Evolutionary conservation across 1,140 invertebrate species (phyloP).

Genomic region (Proctacanthus coquilletti): DNA sequence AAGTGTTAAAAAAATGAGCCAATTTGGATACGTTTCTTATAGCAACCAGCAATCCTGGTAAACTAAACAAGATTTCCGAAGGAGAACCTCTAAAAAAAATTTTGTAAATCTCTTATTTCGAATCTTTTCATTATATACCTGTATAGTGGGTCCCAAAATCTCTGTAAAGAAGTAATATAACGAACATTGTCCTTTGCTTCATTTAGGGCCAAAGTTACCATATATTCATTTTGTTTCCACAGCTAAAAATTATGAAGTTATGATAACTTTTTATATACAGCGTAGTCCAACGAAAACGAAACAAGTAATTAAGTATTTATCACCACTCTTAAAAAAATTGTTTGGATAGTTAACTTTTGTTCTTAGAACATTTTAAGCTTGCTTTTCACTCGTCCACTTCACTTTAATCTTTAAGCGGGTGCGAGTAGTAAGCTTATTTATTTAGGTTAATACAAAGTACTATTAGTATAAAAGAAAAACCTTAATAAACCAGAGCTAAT

Average conservation of each 20-base stretch:
- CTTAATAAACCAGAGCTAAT: too few species aligned
- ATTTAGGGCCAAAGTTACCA: constrained; percentile 57
- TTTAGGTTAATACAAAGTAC: not conserved
- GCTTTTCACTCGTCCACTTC: not conserved
- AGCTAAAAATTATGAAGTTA: constrained; percentile 38
- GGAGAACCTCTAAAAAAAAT: constrained; percentile 38
- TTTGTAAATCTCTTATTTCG: not conserved
- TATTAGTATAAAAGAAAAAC: too few species aligned
- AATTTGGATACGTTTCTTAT: constrained; percentile 72
- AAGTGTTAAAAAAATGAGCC: constrained; percentile 70
- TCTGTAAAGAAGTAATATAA: constrained; percentile 73
- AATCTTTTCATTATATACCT: constrained; percentile 13
- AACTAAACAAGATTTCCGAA: constrained; percentile 47
- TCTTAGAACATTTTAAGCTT: not conserved
- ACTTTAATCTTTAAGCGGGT: not conserved
- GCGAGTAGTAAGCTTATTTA: not conserved
- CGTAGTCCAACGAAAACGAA: too few species aligned
- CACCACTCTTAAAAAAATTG: not conserved
- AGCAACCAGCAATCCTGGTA: constrained; percentile 54
- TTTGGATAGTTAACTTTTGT: not conserved
- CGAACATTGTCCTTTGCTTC: constrained; percentile 79
- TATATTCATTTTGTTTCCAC: constrained; percentile 59
- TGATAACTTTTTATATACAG: too few species aligned
- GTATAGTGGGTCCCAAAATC: constrained; percentile 72
- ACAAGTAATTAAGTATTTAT: not conserved